These are phyloP conservation scores for Phoebastria nigripes DNA, from an alignment of 2,797 vertebrate species.

Conservation along the genomic window DNA sequence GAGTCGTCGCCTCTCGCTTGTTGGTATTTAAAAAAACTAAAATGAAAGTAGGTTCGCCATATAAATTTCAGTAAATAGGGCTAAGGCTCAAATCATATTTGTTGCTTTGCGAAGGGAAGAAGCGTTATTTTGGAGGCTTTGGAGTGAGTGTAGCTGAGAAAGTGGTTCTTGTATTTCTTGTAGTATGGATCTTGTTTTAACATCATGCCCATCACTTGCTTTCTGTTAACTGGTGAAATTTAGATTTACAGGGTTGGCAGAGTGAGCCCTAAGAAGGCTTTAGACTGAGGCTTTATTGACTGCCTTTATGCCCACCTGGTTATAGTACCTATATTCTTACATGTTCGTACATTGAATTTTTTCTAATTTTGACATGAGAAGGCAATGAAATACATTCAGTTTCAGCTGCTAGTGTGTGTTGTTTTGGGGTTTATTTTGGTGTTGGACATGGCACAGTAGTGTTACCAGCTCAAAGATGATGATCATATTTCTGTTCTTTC, in stretches of 20 bases:
- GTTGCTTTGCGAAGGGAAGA: not conserved
- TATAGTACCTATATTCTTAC: not conserved
- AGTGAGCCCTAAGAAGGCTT: not conserved
- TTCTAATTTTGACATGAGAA: not conserved
- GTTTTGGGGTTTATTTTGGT: not conserved
- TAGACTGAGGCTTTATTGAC: not conserved
- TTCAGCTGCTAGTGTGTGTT: not conserved
- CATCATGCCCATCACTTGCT: fast-evolving
- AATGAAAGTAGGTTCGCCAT: not conserved
- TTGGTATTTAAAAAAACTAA: not conserved
- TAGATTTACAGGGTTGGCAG: not conserved
- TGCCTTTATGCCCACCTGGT: not conserved
- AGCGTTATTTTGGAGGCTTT: not conserved
- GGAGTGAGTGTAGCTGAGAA: not conserved
- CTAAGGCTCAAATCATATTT: not conserved
- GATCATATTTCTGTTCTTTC: not conserved
- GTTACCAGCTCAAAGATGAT: not conserved
- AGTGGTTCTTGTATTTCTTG: not conserved
- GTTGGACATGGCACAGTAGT: not conserved
- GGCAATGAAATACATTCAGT: not conserved
- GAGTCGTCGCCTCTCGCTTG: fast-evolving
- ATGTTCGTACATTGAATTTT: not conserved
- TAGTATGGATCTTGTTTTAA: not conserved
- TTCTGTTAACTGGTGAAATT: not conserved
- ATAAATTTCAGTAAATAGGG: not conserved